Conservation (phyloP, 1,140 invertebrate species). For the Lasaia peninsularis region DNA sequence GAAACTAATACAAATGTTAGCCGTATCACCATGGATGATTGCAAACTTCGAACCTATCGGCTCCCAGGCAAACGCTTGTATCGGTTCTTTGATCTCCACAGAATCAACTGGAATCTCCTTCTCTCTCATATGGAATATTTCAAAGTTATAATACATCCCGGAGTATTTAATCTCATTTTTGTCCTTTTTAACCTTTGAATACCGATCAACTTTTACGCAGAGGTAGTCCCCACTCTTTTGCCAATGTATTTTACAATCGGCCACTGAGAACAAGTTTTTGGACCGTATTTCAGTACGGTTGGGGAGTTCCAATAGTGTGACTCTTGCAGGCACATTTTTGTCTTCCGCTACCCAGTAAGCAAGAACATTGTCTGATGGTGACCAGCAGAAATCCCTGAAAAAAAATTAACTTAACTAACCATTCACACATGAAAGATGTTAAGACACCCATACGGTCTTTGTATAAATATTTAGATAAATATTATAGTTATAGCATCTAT, state of each 20-base stretch:
- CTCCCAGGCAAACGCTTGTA: slow-evolving; percentile 99
- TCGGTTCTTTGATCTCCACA: slow-evolving; percentile 95
- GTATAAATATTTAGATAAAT: no score
- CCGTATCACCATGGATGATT: slow-evolving; percentile 95
- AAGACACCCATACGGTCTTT: no score
- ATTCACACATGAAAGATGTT: background rate
- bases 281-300: slow-evolving; percentile 94
- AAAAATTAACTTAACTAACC: background rate
- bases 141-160: slow-evolving; percentile 99
- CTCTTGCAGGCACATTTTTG: slow-evolving; percentile 92
- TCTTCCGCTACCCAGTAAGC: slow-evolving; percentile 99
- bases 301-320: slow-evolving; percentile 90
- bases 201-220: slow-evolving; percentile 98
- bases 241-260: slow-evolving; percentile 99
- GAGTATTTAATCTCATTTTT: slow-evolving; percentile 95
- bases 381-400: slow-evolving; percentile 95
- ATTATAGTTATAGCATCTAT: no score
- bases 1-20: slow-evolving; percentile 94
- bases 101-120: slow-evolving; percentile 99
- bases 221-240: slow-evolving; percentile 98
- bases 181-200: slow-evolving; percentile 95
- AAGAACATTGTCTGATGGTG: slow-evolving; percentile 96
- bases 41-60: slow-evolving; percentile 97
- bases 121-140: slow-evolving; percentile 98
- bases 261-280: slow-evolving; percentile 98